Base-by-base conservation (phyloP, 2,113 vertebrate genomes). In the Nerophis lumbriciformis region DNA sequence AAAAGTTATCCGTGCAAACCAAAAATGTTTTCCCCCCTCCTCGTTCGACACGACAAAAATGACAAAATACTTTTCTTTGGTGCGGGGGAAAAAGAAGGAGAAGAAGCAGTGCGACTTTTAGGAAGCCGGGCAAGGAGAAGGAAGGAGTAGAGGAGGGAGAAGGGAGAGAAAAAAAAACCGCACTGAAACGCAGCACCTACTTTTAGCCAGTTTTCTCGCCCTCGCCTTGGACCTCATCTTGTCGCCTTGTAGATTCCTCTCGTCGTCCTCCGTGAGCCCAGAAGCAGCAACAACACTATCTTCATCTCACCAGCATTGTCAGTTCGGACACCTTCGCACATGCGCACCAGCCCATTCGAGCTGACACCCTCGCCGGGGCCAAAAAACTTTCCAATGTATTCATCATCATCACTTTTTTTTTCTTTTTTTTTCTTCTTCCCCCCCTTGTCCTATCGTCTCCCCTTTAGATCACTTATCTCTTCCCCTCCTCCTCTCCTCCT, bases 351-450 rank as follows among this genome's bases (percentile, higher is more conserved):
- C 93, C 94, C 94, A 88, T 95, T 98, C 96, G 95, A 98, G 97
- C 95, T 97, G 95, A 98, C 95, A 97, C 96, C 96, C 94, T 92
- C 94, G 91, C 93, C 92, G 89, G 92, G 94, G 94, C 95, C 94
- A 95, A 96, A 96, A 98, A 97, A 98, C 93, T 97, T 98, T 96
- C 93, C 94, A 93, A 94, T 94, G 95, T 94, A 96, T 96, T 97
- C 95, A 95, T 95, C 95, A 94, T 94, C 95, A 89, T 91, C 94
- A 87, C 88, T 92, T 88, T 91, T 85, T 81, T 80, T 84, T 82
- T 3, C 2, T 19, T 19, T 19, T 19, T 19, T 19, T 19, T 19
- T 19, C 2, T 19, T 19, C 2, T 19, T 19, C 4, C 28, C 28
- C 28, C 28, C 28, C 88, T 88, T 89, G 87, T 93, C 91, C 91